Evolutionary conservation across 1,140 invertebrate genomes (phyloP).

Genomic region (Amyelois transitella): DNA sequence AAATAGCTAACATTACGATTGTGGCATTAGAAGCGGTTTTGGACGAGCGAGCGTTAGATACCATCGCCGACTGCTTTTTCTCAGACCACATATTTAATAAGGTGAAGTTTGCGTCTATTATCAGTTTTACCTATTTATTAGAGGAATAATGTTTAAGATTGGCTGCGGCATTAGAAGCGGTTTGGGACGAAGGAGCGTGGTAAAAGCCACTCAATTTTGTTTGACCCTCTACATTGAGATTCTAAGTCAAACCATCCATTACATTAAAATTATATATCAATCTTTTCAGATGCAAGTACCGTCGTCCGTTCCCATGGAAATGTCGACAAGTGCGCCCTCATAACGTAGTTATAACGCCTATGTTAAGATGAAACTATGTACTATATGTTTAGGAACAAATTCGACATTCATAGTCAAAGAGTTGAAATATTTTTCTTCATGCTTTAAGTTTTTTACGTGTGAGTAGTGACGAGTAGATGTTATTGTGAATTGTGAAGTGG

Average conservation of each 20-base stretch:
- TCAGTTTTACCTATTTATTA: background rate
- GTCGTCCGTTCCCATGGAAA: constrained; percentile 38
- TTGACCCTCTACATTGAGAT: too few species aligned
- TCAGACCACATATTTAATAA: constrained; percentile 23
- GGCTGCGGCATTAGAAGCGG: constrained; percentile 87
- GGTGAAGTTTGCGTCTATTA: constrained; percentile 21
- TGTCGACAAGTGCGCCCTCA: constrained; percentile 54
- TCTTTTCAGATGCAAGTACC: constrained; percentile 50
- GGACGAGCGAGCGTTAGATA: constrained; percentile 40
- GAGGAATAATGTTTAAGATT: constrained; percentile 89
- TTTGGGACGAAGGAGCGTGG: constrained; percentile 73
- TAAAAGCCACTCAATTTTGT: too few species aligned
- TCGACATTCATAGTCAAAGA: constrained; percentile 55
- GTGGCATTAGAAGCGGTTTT: constrained; percentile 88
- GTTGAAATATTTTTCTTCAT: constrained; percentile 53
- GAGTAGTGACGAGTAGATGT: constrained; percentile 20
- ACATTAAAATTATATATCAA: constrained; percentile 7
- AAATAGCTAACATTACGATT: too few species aligned
- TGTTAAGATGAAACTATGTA: constrained; percentile 50
- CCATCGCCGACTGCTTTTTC: constrained; percentile 42
- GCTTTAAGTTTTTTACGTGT: constrained; percentile 63
- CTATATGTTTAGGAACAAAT: constrained; percentile 64
- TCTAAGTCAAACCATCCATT: background rate
- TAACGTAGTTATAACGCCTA: constrained; percentile 48
- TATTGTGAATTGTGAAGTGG: background rate